Conservation (phyloP, 2,797 vertebrate species). For the Xiphophorus birchmanni region DNA sequence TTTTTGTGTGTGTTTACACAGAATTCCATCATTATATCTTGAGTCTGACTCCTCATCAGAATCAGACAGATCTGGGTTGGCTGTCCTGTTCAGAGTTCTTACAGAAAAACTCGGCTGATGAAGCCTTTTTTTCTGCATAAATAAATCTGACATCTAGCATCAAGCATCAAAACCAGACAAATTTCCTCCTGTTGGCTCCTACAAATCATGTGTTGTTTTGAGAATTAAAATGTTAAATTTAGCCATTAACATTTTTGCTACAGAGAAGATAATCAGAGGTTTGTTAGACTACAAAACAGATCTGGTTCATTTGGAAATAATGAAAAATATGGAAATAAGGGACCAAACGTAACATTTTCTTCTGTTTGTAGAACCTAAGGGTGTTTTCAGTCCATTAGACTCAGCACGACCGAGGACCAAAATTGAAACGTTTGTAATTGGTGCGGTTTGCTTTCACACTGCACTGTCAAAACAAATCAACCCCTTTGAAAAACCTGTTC, state of each 20-base stretch:
- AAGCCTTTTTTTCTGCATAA: constrained; percentile 29
- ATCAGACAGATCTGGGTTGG: constrained; percentile 33
- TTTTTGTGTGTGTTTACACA: neutral
- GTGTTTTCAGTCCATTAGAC: too few relatives aligned
- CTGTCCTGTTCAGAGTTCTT: constrained; percentile 34
- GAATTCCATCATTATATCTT: constrained; percentile 43
- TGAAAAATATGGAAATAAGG: neutral
- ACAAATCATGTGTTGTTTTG: neutral
- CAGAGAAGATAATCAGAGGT: neutral
- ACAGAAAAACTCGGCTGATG: constrained; percentile 27
- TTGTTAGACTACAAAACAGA: constrained; percentile 7
- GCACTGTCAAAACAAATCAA: too few relatives aligned
- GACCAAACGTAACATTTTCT: neutral
- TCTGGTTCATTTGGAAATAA: constrained; percentile 12
- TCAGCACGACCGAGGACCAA: too few relatives aligned
- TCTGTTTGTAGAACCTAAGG: neutral
- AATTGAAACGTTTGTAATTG: too few relatives aligned
- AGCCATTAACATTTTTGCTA: neutral
- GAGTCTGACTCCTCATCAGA: constrained; percentile 32
- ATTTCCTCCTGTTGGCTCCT: constrained; percentile 8
- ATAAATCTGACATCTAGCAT: constrained; percentile 40
- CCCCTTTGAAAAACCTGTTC: too few relatives aligned
- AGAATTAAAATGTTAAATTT: constrained; percentile 27
- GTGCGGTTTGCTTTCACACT: too few relatives aligned
- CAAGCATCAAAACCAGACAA: constrained; percentile 34